Conservation (phyloP, 2,888 invertebrate genomes). For the Calameuta filiformis region DNA sequence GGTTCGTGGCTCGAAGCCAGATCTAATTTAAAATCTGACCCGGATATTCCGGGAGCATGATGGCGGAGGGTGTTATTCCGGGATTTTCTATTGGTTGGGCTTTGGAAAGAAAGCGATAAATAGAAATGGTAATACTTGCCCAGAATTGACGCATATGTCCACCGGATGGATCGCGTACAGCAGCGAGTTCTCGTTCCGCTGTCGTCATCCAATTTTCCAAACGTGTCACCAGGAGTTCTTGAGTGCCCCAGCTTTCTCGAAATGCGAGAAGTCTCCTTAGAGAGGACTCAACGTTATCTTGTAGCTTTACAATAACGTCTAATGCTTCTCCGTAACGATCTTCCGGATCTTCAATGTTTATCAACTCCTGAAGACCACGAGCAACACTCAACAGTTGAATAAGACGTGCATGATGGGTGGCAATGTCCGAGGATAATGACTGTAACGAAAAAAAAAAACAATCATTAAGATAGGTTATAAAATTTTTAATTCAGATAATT, state of each 20-base stretch:
- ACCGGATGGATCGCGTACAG: conserved; percentile 74
- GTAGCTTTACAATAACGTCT: conserved; percentile 77
- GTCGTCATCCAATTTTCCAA: conserved; percentile 82
- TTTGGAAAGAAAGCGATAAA: not conserved
- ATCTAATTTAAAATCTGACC: conserved; percentile 21
- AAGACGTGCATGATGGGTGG: conserved; percentile 83
- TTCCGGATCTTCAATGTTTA: conserved; percentile 80
- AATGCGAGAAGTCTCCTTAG: conserved; percentile 79
- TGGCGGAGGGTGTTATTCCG: not conserved
- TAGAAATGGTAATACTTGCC: conserved; percentile 64
- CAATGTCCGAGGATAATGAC: conserved; percentile 81
- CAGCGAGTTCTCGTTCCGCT: conserved; percentile 77
- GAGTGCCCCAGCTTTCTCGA: conserved; percentile 81
- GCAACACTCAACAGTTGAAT: conserved; percentile 79
- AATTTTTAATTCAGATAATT: not conserved
- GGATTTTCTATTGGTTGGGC: not conserved
- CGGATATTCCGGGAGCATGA: conserved; percentile 2
- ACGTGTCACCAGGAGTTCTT: conserved; percentile 78
- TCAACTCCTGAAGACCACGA: conserved; percentile 78
- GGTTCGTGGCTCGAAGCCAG: conserved; percentile 14
- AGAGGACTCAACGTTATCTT: conserved; percentile 81
- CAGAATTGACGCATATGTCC: conserved; percentile 86
- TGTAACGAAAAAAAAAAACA: conserved; percentile 51
- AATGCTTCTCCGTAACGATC: conserved; percentile 79
- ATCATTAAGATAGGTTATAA: not conserved